Evolutionary conservation across 23 tunicate species (phyloP).

Genomic region (Botrylloides violaceus): DNA sequence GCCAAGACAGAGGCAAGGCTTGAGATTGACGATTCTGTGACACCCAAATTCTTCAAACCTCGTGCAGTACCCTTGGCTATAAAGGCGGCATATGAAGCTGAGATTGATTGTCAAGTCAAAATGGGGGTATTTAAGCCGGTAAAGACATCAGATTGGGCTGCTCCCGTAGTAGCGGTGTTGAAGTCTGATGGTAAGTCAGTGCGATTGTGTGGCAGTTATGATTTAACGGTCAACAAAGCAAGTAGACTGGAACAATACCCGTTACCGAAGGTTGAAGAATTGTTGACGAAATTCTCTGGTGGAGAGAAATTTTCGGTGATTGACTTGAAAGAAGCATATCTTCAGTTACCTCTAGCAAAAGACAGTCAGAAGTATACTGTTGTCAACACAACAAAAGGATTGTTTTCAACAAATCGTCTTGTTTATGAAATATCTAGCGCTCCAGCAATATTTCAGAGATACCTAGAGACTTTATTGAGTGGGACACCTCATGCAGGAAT

Average conservation of each 20-base stretch:
- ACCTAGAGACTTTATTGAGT: background rate
- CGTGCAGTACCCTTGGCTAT: too few relatives aligned
- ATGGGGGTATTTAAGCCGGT: background rate
- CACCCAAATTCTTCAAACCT: too few relatives aligned
- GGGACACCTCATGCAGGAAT: background rate
- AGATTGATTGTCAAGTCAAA: too few relatives aligned
- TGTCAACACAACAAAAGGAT: background rate
- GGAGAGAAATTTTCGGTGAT: too few relatives aligned
- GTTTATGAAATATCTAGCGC: background rate
- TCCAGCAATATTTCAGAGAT: background rate
- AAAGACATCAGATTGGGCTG: background rate
- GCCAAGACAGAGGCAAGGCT: too few relatives aligned
- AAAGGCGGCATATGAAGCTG: too few relatives aligned
- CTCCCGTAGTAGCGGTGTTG: background rate
- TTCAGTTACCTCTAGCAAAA: background rate
- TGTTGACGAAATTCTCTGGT: too few relatives aligned
- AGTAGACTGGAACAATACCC: too few relatives aligned
- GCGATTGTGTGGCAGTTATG: slow-evolving; percentile 2
- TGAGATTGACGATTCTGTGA: too few relatives aligned
- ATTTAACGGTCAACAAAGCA: background rate
- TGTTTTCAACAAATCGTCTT: background rate
- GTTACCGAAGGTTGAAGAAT: too few relatives aligned
- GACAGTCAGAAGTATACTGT: background rate
- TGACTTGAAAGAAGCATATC: background rate
- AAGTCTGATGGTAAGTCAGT: background rate